A percentile compares a stretch with the other conserved stretches of the same genome.
Conservation (phyloP, 2,113 vertebrate species). For the Elgaria multicarinata region DNA sequence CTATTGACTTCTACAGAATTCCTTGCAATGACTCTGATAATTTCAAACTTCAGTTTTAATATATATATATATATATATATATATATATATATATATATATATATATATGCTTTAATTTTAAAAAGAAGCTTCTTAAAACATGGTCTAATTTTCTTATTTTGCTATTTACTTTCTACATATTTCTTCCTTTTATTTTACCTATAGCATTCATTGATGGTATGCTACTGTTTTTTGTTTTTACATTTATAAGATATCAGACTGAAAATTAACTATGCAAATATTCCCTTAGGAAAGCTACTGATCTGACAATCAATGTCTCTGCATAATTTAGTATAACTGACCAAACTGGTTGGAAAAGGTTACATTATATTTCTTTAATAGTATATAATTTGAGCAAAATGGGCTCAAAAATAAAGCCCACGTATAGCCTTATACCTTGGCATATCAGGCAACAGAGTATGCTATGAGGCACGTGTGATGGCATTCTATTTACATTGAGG, state of each 20-base stretch:
- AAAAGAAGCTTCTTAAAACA: neutral
- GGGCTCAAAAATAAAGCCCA: slow-evolving; percentile 3
- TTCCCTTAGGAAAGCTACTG: slow-evolving; percentile 42
- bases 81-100: neutral
- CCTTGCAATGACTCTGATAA: neutral
- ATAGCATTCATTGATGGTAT: neutral
- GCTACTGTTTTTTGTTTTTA: neutral
- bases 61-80: neutral
- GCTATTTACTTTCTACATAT: neutral
- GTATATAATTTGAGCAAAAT: slow-evolving; percentile 1
- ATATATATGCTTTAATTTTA: slow-evolving; percentile 14
- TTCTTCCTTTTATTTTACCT: neutral
- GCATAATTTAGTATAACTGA: neutral
- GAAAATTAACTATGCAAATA: slow-evolving; percentile 52
- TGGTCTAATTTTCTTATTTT: slow-evolving; percentile 24
- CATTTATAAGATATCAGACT: slow-evolving; percentile 45
- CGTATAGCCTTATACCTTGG: neutral
- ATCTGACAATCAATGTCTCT: slow-evolving; percentile 24
- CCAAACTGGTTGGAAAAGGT: neutral
- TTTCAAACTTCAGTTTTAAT: neutral
- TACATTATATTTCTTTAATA: neutral
- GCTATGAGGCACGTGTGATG: neutral
- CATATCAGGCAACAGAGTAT: accelerated
- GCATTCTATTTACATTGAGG: neutral
- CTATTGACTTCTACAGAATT: slow-evolving; percentile 27